Conservation (phyloP, 2,888 invertebrate species). For the Chymomyza fuscimana region DNA sequence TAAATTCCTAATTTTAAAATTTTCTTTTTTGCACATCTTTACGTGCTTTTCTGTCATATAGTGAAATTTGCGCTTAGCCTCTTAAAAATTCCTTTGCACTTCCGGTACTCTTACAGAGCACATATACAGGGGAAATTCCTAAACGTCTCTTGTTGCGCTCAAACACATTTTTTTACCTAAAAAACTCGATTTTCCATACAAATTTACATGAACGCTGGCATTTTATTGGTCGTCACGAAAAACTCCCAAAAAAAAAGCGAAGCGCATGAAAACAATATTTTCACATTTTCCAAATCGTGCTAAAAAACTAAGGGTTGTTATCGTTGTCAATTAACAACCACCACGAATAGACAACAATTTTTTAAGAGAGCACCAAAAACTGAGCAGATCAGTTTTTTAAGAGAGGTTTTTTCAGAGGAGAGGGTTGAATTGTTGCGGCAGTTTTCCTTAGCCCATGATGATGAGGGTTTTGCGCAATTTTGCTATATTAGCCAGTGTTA, state of each 20-base stretch:
- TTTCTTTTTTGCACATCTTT: not conserved
- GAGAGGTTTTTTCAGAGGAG: conserved; percentile 49
- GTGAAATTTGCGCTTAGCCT: not conserved
- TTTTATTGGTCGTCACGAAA: conserved; percentile 71
- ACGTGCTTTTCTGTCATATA: not conserved
- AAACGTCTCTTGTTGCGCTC: conserved; percentile 54
- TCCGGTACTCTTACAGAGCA: conserved; percentile 9
- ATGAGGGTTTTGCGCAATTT: conserved; percentile 41
- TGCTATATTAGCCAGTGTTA: conserved; percentile 69
- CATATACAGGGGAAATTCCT: conserved; percentile 64
- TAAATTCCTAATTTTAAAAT: not conserved
- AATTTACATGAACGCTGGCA: conserved; percentile 70
- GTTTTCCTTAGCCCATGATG: not conserved
- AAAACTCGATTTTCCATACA: conserved; percentile 65
- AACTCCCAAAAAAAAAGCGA: conserved; percentile 45
- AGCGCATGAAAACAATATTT: conserved; percentile 41
- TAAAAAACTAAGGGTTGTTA: conserved; percentile 55
- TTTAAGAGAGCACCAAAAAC: conserved; percentile 52
- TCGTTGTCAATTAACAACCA: conserved; percentile 26
- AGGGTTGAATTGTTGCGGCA: conserved; percentile 53
- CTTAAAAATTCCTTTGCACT: conserved; percentile 41
- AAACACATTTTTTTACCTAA: conserved; percentile 68
- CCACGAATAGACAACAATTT: conserved; percentile 45
- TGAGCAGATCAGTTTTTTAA: conserved; percentile 17
- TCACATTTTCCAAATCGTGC: conserved; percentile 49